Evolutionary conservation across 2,113 vertebrate species (phyloP).

Genomic region (Pteruthius melanotis): DNA sequence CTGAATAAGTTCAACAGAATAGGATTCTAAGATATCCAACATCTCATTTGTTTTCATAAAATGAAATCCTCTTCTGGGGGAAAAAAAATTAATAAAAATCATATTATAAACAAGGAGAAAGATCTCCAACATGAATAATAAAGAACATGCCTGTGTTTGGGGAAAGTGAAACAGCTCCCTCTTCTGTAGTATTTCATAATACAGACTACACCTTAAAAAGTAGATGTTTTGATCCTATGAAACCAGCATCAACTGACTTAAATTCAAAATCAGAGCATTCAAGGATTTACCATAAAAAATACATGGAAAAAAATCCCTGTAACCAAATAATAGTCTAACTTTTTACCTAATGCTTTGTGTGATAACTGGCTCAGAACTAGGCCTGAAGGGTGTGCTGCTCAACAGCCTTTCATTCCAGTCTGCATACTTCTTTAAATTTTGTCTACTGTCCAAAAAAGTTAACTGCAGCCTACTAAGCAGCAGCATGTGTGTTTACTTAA

Average conservation of each 20-base stretch:
- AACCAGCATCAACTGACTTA: not conserved
- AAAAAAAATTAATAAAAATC: not conserved
- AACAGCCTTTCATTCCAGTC: constrained; percentile 68
- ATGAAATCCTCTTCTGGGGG: not conserved
- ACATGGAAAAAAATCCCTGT: not conserved
- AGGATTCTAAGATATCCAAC: not conserved
- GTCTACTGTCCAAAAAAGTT: constrained; percentile 76
- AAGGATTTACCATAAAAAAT: not conserved
- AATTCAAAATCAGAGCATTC: not conserved
- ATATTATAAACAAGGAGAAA: not conserved
- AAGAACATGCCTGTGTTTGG: not conserved
- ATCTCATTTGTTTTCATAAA: not conserved
- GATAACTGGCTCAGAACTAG: not conserved
- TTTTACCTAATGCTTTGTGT: not conserved
- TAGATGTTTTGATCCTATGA: not conserved
- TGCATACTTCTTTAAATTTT: constrained; percentile 72
- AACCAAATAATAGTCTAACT: not conserved
- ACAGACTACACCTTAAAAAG: not conserved
- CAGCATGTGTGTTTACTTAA: constrained; percentile 82
- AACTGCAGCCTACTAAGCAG: constrained; percentile 73
- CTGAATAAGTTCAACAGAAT: not conserved
- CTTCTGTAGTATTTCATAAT: not conserved
- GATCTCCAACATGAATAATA: not conserved
- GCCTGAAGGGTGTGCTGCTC: constrained; percentile 69
- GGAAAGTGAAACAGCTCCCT: constrained; percentile 19